Percentiles rank a stretch among this genome's conserved stretches.
These are phyloP conservation scores for Acipenser transmontanus DNA, from an alignment of 2,797 vertebrate genomes.

Conservation along the genomic window DNA sequence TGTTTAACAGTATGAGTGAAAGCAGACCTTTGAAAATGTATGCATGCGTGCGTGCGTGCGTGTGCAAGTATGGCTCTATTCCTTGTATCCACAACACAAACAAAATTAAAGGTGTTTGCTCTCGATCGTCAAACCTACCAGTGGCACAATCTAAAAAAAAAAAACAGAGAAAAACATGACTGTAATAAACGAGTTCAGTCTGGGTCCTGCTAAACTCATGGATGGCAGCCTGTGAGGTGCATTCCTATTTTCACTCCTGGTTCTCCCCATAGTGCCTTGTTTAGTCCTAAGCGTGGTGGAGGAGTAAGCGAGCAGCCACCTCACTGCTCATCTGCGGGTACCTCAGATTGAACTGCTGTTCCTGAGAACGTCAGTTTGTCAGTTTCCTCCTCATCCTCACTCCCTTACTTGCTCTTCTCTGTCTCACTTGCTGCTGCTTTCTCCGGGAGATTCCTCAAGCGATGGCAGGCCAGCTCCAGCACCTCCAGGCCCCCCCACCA, in stretches of 20 bases:
- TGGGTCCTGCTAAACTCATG: no score
- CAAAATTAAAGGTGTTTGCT: neutral
- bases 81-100: slow-evolving; percentile 34
- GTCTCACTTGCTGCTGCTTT: neutral
- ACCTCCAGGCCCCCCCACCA: slow-evolving; percentile 83
- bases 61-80: slow-evolving; percentile 53
- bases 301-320: no score
- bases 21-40: neutral
- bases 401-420: neutral
- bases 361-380: no score
- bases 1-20: neutral
- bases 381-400: slow-evolving; percentile 9
- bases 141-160: slow-evolving; percentile 26
- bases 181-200: no score
- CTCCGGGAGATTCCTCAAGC: slow-evolving; percentile 40
- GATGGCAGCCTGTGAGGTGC: no score
- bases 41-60: neutral
- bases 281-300: no score
- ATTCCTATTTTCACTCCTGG: no score
- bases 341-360: no score
- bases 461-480: slow-evolving; percentile 81
- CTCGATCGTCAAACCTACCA: no score
- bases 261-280: no score
- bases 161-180: neutral
- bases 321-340: no score